A percentile compares a stretch with the other conserved stretches of the same genome.
Evolutionary conservation across 2,888 invertebrate genomes (phyloP).

Genomic region (Dolomedes plantarius): DNA sequence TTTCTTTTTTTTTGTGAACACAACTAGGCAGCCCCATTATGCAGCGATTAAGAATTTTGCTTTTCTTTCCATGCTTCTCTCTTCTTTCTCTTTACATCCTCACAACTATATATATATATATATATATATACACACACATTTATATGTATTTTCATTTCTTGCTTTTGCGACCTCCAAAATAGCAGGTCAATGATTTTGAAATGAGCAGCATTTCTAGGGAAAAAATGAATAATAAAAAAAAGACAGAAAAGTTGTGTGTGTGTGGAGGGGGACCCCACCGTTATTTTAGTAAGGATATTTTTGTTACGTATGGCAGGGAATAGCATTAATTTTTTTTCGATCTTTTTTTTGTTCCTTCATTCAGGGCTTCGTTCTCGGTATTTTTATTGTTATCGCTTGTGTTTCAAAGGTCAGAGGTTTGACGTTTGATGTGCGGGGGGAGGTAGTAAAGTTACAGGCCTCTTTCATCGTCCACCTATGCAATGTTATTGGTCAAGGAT

Average conservation of each 20-base stretch:
- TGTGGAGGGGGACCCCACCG: constrained; percentile 10
- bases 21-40: constrained; percentile 51
- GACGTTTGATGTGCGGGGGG: constrained; percentile 13
- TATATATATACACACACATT: background rate
- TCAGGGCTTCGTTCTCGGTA: constrained; percentile 1
- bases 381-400: constrained; percentile 32
- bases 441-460: constrained; percentile 9
- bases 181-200: constrained; percentile 61
- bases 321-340: constrained; percentile 44
- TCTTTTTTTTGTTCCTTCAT: constrained; percentile 22
- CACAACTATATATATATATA: constrained; percentile 10
- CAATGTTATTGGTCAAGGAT: background rate
- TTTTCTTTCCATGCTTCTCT: constrained; percentile 20
- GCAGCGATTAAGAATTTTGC: constrained; percentile 61
- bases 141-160: constrained; percentile 30
- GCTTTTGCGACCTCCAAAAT: constrained; percentile 43
- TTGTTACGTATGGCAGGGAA: constrained; percentile 22
- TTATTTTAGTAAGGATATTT: constrained; percentile 48
- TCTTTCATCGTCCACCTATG: background rate
- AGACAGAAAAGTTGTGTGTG: too few species aligned
- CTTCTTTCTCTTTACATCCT: constrained; percentile 2
- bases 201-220: constrained; percentile 24
- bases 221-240: constrained; percentile 17
- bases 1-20: constrained; percentile 21
- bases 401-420: constrained; percentile 6